Percentiles rank a stretch among this genome's conserved stretches.
Evolutionary conservation across 2,797 vertebrate species (phyloP).

Genomic region (Atherinosoma microstoma): DNA sequence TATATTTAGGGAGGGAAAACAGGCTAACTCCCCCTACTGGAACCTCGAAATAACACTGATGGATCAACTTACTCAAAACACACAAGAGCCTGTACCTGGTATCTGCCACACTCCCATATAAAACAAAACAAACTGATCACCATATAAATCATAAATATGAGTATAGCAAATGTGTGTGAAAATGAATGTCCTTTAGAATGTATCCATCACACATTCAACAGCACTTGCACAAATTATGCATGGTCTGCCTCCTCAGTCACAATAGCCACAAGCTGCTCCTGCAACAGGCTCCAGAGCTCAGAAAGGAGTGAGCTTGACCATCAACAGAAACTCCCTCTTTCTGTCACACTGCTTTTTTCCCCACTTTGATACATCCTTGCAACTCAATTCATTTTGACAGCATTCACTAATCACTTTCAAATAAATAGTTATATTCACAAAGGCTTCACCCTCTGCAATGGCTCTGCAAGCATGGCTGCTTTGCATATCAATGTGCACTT

Average conservation of each 20-base stretch:
- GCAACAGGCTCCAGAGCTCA: slow-evolving; percentile 6
- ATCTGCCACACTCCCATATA: too few relatives aligned
- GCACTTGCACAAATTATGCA: too few relatives aligned
- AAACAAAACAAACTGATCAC: too few relatives aligned
- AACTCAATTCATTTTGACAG: slow-evolving; percentile 44
- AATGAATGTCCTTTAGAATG: too few relatives aligned
- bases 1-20: too few relatives aligned
- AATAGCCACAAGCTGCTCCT: neutral
- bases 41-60: too few relatives aligned
- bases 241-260: neutral
- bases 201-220: too few relatives aligned
- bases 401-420: slow-evolving; percentile 45
- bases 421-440: slow-evolving; percentile 36
- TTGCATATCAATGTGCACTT: slow-evolving; percentile 26
- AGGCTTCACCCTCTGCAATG: slow-evolving; percentile 23
- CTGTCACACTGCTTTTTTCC: slow-evolving; percentile 16
- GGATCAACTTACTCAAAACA: too few relatives aligned
- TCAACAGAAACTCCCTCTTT: slow-evolving; percentile 24
- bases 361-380: slow-evolving; percentile 37
- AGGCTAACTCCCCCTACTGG: too few relatives aligned
- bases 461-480: slow-evolving; percentile 29
- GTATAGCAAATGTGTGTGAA: too few relatives aligned
- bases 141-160: too few relatives aligned
- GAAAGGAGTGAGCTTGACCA: slow-evolving; percentile 9
- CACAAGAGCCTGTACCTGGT: too few relatives aligned